These are phyloP conservation scores for Daboia siamensis DNA, from an alignment of 2,113 vertebrate species.

Conservation along the genomic window DNA sequence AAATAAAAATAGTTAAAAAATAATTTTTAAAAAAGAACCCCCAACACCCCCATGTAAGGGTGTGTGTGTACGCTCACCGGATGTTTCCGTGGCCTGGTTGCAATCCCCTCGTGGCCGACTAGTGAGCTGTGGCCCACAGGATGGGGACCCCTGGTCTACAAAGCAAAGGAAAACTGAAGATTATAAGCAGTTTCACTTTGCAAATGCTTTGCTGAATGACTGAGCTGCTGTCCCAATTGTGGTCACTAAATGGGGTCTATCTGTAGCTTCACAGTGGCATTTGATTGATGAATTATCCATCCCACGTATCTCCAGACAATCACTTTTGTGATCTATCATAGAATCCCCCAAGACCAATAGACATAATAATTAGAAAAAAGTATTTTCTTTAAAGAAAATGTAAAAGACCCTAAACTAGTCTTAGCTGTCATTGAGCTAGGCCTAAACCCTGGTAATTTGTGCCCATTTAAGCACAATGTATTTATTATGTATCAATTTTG, in stretches of 20 bases:
- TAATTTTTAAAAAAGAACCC: too few relatives aligned
- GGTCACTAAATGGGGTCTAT: not conserved
- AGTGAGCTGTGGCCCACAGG: too few relatives aligned
- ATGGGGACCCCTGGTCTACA: too few relatives aligned
- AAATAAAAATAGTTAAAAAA: too few relatives aligned
- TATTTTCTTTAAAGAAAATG: not conserved
- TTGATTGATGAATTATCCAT: not conserved
- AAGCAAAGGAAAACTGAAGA: not conserved
- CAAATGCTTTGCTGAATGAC: not conserved
- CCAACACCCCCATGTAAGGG: too few relatives aligned
- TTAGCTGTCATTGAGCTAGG: not conserved
- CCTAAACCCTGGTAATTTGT: not conserved
- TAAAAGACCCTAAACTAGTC: not conserved
- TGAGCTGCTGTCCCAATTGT: not conserved
- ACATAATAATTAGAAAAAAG: not conserved
- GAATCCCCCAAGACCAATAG: not conserved
- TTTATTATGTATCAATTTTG: not conserved
- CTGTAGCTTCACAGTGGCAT: not conserved
- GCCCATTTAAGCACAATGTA: not conserved
- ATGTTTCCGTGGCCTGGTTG: too few relatives aligned
- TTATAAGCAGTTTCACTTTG: not conserved
- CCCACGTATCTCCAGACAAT: not conserved
- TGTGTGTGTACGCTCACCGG: too few relatives aligned
- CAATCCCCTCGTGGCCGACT: too few relatives aligned
- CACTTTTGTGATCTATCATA: not conserved